Conservation (phyloP, 2,797 vertebrate genomes). For the Eremophila alpestris region DNA sequence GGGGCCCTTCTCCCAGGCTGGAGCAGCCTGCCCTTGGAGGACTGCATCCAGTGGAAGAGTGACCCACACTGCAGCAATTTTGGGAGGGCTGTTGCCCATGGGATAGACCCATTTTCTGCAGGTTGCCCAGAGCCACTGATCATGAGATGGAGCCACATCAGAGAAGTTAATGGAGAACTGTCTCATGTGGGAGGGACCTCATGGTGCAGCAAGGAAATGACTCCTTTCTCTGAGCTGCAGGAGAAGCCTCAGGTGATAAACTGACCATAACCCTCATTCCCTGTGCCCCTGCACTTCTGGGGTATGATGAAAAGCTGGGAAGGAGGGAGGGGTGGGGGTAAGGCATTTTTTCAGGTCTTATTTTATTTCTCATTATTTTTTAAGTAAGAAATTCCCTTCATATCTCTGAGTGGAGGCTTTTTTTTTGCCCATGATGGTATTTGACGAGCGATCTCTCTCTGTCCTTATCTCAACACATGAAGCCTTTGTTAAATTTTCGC, state of each 20-base stretch:
- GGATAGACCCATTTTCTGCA: not conserved
- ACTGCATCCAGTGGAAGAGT: not conserved
- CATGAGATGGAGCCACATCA: accelerated
- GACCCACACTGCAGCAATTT: not conserved
- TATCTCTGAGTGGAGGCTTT: too few relatives aligned
- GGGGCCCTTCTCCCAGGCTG: not conserved
- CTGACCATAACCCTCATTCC: too few relatives aligned
- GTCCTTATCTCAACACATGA: not conserved
- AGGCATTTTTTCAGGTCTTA: not conserved
- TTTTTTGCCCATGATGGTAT: not conserved
- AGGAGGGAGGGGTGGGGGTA: not conserved
- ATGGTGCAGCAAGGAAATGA: accelerated
- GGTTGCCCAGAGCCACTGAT: not conserved
- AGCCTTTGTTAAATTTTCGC: not conserved
- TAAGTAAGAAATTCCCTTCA: not conserved
- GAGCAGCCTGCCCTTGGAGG: not conserved
- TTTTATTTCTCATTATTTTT: not conserved
- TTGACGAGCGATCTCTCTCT: accelerated
- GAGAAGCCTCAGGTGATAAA: not conserved
- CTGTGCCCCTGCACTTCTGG: not conserved
- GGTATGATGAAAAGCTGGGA: not conserved
- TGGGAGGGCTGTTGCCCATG: not conserved
- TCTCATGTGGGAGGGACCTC: not conserved
- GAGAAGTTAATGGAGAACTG: not conserved
- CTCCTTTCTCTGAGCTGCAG: not conserved